phyloP scores from a whole-genome alignment of 2,888 invertebrate species.

The Cheilosia pagana region DNA sequence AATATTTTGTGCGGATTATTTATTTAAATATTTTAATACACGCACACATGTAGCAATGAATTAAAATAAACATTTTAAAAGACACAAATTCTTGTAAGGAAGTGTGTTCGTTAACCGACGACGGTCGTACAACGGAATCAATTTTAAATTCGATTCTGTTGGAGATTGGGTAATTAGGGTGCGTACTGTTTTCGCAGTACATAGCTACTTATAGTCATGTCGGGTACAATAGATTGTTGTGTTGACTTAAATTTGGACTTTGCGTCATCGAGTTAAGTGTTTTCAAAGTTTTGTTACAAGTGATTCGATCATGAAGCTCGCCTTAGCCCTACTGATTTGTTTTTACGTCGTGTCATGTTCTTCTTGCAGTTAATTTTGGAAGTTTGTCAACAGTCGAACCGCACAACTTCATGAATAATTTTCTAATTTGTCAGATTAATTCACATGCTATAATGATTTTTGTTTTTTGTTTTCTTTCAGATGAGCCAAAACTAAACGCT shows the following conservation, averaged over 20 bases:
- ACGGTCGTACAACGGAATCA: slow-evolving; percentile 7
- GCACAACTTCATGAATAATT: too few relatives aligned
- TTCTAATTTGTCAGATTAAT: too few relatives aligned
- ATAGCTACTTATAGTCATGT: background rate
- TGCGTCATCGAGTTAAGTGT: background rate
- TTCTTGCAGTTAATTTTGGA: too few relatives aligned
- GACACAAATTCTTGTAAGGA: slow-evolving; percentile 33
- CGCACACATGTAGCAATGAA: background rate
- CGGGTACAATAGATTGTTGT: background rate
- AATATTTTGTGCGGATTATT: slow-evolving; percentile 45
- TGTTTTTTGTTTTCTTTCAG: slow-evolving; percentile 84
- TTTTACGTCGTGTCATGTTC: slow-evolving; percentile 88
- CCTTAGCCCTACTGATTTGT: slow-evolving; percentile 52
- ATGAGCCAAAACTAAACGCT: slow-evolving; percentile 90
- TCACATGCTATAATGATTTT: background rate
- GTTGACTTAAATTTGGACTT: slow-evolving; percentile 1
- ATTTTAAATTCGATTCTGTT: slow-evolving; percentile 19
- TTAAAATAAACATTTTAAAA: slow-evolving; percentile 43
- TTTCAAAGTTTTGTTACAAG: background rate
- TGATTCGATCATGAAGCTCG: background rate
- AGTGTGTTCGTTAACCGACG: slow-evolving; percentile 12
- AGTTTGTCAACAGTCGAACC: too few relatives aligned
- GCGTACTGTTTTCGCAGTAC: background rate
- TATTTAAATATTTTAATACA: slow-evolving; percentile 42
- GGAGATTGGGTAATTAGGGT: slow-evolving; percentile 33